Evolutionary conservation across 2,888 invertebrate species (phyloP), one percentile per base, ranked within the genome.

Genomic region (Parnassius orleans): DNA sequence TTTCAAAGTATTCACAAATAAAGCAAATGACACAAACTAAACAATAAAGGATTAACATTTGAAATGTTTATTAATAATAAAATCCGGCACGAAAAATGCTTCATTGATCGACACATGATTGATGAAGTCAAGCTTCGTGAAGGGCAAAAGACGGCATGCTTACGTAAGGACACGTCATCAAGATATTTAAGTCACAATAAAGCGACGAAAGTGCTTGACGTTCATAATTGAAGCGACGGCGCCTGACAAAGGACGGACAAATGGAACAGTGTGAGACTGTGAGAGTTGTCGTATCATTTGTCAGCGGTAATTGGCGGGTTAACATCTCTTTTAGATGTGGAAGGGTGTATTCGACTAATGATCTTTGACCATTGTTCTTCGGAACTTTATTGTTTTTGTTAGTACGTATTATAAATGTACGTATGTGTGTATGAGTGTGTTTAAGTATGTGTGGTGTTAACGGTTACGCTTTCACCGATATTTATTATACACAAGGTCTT

Each of bases 281-380:
- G 46, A 50, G 54, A 50, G 53, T 19, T 55, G 54, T 55, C 43
- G 42, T 10, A 43, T 57, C 57, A 57, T 62, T 62, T 62, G 62
- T 62, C 57, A 57, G 57, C 43, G 57, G 14, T 62, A 62, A 62
- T 57, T 57, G 57, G 56, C 14, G 47, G 43, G 33, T 57, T 50
- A 62, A 57, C 62, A 58, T 48, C 47, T 62, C 53, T 53, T 53
- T 53, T 48, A 50, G 48, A 44, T 19, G 47, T 33, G 58, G 15
- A 50, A 33, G 46, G 50, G 19, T 52, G 61, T 46, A 15, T 44
- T 14, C 50, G 33, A 33, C 54, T 62, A 62, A 62, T 62, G 62
- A 62, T 57, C 48, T 57, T 12, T 50, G 57, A 57, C 50, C 57
- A 57, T 62, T 61, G 54, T 52, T 10, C 50, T 47, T 19, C 24